Percentiles rank a stretch among this genome's conserved stretches.
Evolutionary conservation across 2,797 vertebrate species (phyloP).

Genomic region (Menidia menidia): DNA sequence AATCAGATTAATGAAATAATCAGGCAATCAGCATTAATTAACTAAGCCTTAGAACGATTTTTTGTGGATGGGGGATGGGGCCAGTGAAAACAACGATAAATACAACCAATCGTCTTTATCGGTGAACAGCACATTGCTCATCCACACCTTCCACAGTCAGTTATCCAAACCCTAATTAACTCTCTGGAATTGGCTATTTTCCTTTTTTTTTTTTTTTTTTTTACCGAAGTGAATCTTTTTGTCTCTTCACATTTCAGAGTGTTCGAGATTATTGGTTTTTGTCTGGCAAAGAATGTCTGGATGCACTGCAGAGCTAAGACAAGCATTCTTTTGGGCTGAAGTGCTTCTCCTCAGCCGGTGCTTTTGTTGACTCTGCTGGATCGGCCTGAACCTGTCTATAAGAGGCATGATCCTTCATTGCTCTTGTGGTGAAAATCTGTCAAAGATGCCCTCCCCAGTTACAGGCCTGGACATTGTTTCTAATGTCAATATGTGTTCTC

Average conservation of each 20-base stretch:
- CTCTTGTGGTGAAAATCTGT: slow-evolving; percentile 28
- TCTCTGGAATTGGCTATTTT: slow-evolving; percentile 62
- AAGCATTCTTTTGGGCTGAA: slow-evolving; percentile 45
- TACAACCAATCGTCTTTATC: slow-evolving; percentile 72
- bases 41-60: slow-evolving; percentile 21
- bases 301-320: slow-evolving; percentile 44
- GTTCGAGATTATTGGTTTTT: slow-evolving; percentile 58
- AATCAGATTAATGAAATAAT: slow-evolving; percentile 72
- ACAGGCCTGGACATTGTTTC: slow-evolving; percentile 21
- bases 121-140: slow-evolving; percentile 74
- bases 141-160: slow-evolving; percentile 65
- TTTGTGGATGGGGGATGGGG: background rate
- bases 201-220: slow-evolving; percentile 32
- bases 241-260: slow-evolving; percentile 52
- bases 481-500: slow-evolving; percentile 23
- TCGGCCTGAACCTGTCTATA: slow-evolving; percentile 43
- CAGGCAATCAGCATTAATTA: slow-evolving; percentile 59
- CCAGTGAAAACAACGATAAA: slow-evolving; percentile 67
- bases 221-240: slow-evolving; percentile 30
- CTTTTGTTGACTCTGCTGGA: slow-evolving; percentile 41
- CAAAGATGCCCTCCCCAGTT: slow-evolving; percentile 12
- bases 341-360: slow-evolving; percentile 58
- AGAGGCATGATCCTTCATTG: slow-evolving; percentile 27
- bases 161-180: slow-evolving; percentile 75
- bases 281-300: slow-evolving; percentile 59